Evolutionary conservation across 37 sponge, comb jelly and placozoan species (phyloP).

Genomic region (Diacarnus erythraeanus): DNA sequence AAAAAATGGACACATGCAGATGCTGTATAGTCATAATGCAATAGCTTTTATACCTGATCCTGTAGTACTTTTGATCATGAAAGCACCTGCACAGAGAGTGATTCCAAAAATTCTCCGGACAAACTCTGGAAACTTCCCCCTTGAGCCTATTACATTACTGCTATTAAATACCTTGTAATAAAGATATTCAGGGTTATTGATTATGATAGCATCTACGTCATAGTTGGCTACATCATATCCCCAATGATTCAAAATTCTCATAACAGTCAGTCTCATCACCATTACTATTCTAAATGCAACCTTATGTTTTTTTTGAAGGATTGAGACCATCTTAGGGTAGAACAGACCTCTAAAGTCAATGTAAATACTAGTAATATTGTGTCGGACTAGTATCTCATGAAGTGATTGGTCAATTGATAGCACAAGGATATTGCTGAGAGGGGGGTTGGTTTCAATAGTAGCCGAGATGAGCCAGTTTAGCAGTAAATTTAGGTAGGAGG

Average conservation of each 20-base stretch:
- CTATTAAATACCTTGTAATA: neutral
- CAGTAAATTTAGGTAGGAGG: conserved; percentile 6
- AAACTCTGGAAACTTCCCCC: conserved; percentile 2
- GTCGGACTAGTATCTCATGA: neutral
- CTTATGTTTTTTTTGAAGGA: neutral
- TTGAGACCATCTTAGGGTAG: neutral
- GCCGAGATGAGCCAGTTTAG: conserved; percentile 31
- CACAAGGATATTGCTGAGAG: conserved; percentile 15
- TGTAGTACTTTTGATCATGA: conserved; percentile 4
- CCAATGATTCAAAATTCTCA: conserved; percentile 42
- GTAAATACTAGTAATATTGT: neutral
- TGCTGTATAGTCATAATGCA: neutral
- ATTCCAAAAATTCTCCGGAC: neutral
- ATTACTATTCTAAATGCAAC: conserved; percentile 11
- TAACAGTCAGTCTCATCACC: conserved; percentile 28
- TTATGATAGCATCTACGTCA: conserved; percentile 25
- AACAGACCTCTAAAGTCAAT: neutral
- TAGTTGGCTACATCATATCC: conserved; percentile 30
- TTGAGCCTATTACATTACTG: conserved; percentile 20
- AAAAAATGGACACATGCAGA: no score
- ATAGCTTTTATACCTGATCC: conserved; percentile 14
- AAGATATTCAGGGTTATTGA: conserved; percentile 25
- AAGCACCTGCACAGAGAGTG: conserved; percentile 14
- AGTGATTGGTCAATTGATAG: conserved; percentile 16
- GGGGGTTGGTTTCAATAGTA: neutral